Evolutionary conservation across 2,113 vertebrate genomes (phyloP).

Genomic region (Odontophorus gujanensis): DNA sequence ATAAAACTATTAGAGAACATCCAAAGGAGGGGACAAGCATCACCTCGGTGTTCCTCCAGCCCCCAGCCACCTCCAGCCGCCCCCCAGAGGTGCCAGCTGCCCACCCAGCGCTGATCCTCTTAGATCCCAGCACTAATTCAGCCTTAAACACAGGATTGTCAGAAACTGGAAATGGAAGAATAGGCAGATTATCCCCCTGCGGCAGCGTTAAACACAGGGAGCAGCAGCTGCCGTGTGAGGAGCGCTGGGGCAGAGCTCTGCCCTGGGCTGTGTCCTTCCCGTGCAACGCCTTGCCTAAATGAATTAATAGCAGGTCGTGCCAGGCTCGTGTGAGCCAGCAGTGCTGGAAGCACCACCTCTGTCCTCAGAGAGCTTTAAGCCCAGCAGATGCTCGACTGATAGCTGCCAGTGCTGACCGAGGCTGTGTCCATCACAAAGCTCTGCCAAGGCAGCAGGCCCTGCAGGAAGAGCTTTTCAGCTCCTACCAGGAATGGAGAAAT

Average conservation of each 20-base stretch:
- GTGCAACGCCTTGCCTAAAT: rapidly evolving
- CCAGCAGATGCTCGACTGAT: background rate
- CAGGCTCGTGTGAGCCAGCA: background rate
- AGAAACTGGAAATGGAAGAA: background rate
- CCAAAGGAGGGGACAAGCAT: background rate
- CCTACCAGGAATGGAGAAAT: background rate
- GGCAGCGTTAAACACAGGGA: background rate
- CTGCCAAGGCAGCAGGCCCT: background rate
- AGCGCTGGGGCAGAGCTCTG: background rate
- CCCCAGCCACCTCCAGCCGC: rapidly evolving
- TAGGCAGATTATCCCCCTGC: slow-evolving; percentile 27
- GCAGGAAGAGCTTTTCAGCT: background rate
- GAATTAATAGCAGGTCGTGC: background rate
- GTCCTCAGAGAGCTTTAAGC: background rate
- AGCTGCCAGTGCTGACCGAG: background rate
- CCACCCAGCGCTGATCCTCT: slow-evolving; percentile 35
- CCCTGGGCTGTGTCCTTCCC: background rate
- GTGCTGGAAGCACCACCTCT: background rate
- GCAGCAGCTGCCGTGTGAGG: background rate
- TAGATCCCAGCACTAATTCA: slow-evolving; percentile 64
- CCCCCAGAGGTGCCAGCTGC: rapidly evolving
- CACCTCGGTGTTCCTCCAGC: rapidly evolving
- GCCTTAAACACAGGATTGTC: slow-evolving; percentile 68
- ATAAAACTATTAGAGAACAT: no score
- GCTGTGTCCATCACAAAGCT: background rate